These are phyloP conservation scores for Chaetophractus vellerosus DNA, from an alignment of 2,797 vertebrate species.

Conservation along the genomic window DNA sequence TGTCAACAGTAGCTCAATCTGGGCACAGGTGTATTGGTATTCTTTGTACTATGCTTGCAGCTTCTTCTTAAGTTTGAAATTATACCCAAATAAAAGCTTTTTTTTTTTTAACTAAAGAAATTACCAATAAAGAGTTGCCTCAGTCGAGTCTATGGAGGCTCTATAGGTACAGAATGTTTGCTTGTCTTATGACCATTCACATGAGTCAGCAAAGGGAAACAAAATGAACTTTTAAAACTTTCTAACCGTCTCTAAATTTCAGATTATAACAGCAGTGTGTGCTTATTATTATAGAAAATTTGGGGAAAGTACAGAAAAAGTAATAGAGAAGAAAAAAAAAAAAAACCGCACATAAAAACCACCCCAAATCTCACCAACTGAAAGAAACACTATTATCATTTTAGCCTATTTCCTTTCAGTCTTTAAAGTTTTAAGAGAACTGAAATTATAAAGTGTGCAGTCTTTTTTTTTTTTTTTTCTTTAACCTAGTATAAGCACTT, in stretches of 20 bases:
- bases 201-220: not conserved
- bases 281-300: slow-evolving; percentile 5
- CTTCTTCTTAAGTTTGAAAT: not conserved
- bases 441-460: not conserved
- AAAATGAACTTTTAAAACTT: slow-evolving; percentile 14
- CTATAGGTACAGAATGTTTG: not conserved
- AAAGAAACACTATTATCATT: not conserved
- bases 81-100: not conserved
- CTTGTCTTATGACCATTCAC: not conserved
- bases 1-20: not conserved
- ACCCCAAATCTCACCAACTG: not conserved
- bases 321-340: not conserved
- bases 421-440: slow-evolving; percentile 24
- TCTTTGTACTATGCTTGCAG: not conserved
- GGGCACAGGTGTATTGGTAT: not conserved
- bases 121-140: not conserved
- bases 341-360: not conserved
- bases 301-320: not conserved
- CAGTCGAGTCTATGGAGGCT: not conserved
- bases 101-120: not conserved
- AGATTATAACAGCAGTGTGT: no score
- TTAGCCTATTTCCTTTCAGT: not conserved
- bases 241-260: not conserved
- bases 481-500: not conserved
- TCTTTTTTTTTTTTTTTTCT: not conserved